phyloP scores from a whole-genome alignment of 2,888 invertebrate genomes.

The Teleogryllus oceanicus region DNA sequence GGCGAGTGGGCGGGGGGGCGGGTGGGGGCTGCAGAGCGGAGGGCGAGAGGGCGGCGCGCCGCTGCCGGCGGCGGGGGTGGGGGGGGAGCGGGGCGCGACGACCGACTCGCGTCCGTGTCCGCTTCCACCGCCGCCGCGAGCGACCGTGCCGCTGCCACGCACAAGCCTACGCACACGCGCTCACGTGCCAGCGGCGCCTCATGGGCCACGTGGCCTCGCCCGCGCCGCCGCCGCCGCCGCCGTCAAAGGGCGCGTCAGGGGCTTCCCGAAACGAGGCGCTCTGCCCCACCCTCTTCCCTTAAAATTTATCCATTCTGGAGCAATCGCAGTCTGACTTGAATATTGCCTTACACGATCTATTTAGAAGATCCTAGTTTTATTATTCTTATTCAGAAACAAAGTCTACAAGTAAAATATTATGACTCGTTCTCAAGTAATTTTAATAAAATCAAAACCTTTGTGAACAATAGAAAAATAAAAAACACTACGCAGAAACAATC shows the following conservation, averaged over 20 bases:
- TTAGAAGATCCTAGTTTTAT: too few relatives aligned
- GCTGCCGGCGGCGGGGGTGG: neutral
- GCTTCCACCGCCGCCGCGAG: neutral
- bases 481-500: too few relatives aligned
- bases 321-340: too few relatives aligned
- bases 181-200: neutral
- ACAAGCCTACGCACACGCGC: neutral
- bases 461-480: too few relatives aligned
- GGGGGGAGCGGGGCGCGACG: neutral
- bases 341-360: too few relatives aligned
- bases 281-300: too few relatives aligned
- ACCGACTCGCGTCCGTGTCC: neutral
- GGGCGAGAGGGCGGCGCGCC: neutral
- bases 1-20: neutral
- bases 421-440: too few relatives aligned
- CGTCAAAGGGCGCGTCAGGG: neutral
- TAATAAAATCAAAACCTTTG: too few relatives aligned
- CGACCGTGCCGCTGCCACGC: neutral
- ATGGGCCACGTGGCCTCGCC: neutral
- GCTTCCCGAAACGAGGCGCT: too few relatives aligned
- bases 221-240: neutral
- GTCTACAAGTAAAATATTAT: too few relatives aligned
- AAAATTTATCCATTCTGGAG: too few relatives aligned
- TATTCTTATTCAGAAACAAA: too few relatives aligned
- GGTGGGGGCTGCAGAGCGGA: conserved; percentile 2